A percentile compares a stretch with the other conserved stretches of the same genome.
These are phyloP conservation scores for Theocolax elegans DNA, from an alignment of 1,140 invertebrate species.

Conservation along the genomic window DNA sequence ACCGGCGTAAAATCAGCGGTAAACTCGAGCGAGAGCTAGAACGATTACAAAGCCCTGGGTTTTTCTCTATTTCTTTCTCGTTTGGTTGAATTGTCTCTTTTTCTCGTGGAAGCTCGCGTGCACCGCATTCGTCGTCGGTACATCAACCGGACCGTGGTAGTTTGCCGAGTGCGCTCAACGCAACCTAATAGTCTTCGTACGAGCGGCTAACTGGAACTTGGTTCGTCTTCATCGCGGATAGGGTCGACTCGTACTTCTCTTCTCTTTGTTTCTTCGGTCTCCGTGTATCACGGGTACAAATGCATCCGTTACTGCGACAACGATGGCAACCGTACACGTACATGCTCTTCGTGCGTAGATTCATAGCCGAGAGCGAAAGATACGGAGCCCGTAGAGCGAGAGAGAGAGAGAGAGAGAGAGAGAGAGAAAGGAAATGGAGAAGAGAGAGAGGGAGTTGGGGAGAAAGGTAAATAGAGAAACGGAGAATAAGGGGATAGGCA, in stretches of 20 bases:
- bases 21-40: no score
- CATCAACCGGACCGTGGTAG: no score
- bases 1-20: no score
- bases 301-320: slow-evolving; percentile 4
- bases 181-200: no score
- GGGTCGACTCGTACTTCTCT: no score
- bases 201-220: no score
- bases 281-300: neutral
- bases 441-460: slow-evolving; percentile 42
- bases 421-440: slow-evolving; percentile 37
- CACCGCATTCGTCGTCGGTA: no score
- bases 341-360: slow-evolving; percentile 16
- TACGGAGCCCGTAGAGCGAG: neutral
- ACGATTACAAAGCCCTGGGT: no score
- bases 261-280: neutral
- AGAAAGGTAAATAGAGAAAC: slow-evolving; percentile 33
- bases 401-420: neutral
- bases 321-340: neutral
- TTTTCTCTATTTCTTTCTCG: neutral
- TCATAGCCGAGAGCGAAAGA: neutral
- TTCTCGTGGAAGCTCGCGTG: no score
- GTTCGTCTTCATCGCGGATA: no score
- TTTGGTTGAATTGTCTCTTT: neutral
- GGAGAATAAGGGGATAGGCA: slow-evolving; percentile 37
- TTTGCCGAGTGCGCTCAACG: no score